These are phyloP conservation scores for Cephalopachus bancanus DNA, from an alignment of 2,797 vertebrate species.

Conservation along the genomic window DNA sequence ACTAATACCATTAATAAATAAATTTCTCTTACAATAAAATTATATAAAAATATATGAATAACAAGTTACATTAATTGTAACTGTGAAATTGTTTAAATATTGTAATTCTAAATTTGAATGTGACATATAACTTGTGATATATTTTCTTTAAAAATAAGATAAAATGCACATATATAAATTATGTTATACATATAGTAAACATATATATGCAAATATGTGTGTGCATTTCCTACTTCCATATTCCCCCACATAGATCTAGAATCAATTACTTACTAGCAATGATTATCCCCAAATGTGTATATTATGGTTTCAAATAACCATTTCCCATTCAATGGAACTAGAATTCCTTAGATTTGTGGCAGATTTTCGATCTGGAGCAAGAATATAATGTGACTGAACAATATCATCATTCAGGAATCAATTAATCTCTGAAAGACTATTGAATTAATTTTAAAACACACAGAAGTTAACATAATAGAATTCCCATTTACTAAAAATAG, in stretches of 20 bases:
- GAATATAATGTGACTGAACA: not conserved
- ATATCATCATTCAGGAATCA: not conserved
- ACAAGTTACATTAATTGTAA: not conserved
- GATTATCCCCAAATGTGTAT: not conserved
- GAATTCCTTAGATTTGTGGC: not conserved
- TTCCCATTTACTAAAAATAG: not conserved
- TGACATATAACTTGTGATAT: not conserved
- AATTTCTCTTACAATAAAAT: not conserved
- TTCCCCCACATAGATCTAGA: not conserved
- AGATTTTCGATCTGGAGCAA: not conserved
- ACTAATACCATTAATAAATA: not conserved
- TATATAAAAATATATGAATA: not conserved
- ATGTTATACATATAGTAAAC: not conserved
- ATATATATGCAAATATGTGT: not conserved
- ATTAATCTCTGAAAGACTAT: not conserved
- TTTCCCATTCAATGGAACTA: not conserved
- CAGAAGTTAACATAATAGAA: not conserved
- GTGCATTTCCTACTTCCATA: not conserved
- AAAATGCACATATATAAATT: not conserved
- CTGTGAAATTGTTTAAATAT: not conserved
- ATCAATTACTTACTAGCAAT: not conserved
- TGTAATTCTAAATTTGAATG: not conserved
- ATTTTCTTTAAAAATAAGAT: constrained; percentile 21
- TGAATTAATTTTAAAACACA: not conserved
- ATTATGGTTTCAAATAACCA: not conserved